Evolutionary conservation across 2,888 invertebrate genomes (phyloP).

Genomic region (Piscicola geometra): DNA sequence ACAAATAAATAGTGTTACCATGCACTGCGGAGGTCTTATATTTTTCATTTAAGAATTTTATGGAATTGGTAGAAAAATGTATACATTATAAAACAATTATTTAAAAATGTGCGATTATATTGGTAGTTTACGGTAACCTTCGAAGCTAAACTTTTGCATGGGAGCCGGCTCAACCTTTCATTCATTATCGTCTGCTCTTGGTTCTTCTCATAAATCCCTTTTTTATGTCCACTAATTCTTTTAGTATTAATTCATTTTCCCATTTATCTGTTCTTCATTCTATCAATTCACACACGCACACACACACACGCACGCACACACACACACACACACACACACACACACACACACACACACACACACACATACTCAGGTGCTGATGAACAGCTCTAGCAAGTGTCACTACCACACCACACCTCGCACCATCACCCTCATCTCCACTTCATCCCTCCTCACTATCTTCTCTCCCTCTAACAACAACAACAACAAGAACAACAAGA

Average conservation of each 20-base stretch:
- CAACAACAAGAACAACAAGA: neutral
- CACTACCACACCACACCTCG: constrained; percentile 21
- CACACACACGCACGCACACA: neutral
- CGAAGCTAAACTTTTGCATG: too few species aligned
- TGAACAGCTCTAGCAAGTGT: constrained; percentile 30
- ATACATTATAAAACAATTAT: too few species aligned
- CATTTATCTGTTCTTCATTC: neutral
- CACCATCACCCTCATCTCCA: constrained; percentile 5
- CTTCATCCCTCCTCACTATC: neutral
- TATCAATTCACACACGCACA: neutral
- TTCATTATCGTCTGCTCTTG: too few species aligned
- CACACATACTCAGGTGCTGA: constrained; percentile 24
- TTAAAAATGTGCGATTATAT: too few species aligned
- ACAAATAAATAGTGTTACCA: too few species aligned
- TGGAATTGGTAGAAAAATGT: too few species aligned
- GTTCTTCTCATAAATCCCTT: too few species aligned
- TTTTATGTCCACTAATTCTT: too few species aligned
- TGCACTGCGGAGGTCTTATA: too few species aligned
- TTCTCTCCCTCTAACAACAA: neutral
- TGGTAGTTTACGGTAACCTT: too few species aligned
- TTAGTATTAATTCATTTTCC: neutral
- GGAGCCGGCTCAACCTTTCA: constrained; percentile 2
- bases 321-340: neutral
- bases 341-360: neutral
- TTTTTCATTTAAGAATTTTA: too few species aligned